Conservation (phyloP, 2,888 invertebrate genomes). For the Fissipunctia ypsillon region DNA sequence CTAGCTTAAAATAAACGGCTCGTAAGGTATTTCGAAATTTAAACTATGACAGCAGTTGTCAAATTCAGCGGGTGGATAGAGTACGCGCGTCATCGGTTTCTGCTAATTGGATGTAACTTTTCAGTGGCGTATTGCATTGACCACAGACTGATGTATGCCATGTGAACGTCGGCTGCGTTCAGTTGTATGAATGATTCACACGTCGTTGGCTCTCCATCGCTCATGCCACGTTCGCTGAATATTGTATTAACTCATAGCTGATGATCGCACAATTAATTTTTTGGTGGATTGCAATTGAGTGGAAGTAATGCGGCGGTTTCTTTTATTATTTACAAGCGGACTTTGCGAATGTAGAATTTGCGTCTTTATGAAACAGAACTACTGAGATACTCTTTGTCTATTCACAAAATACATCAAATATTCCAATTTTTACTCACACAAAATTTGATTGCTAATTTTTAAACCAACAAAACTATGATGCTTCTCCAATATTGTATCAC, state of each 20-base stretch:
- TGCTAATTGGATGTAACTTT: constrained; percentile 88
- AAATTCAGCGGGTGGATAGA: constrained; percentile 79
- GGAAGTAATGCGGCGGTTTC: constrained; percentile 16
- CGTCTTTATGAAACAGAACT: neutral
- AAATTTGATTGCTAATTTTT: constrained; percentile 34
- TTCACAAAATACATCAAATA: neutral
- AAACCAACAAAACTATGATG: constrained; percentile 25
- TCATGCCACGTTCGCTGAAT: constrained; percentile 72
- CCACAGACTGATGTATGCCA: constrained; percentile 67
- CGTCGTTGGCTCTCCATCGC: constrained; percentile 72
- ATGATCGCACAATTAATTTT: constrained; percentile 66
- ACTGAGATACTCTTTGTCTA: neutral
- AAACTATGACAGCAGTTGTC: constrained; percentile 79
- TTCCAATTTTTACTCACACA: neutral
- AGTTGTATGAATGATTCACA: constrained; percentile 73
- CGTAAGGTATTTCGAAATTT: constrained; percentile 56
- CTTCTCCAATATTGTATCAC: constrained; percentile 39
- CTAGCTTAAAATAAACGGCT: constrained; percentile 39
- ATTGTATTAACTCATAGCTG: constrained; percentile 72
- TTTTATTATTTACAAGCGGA: constrained; percentile 21
- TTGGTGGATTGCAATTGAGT: constrained; percentile 33
- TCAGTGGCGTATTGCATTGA: constrained; percentile 76
- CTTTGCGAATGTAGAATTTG: neutral
- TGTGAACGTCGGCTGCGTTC: constrained; percentile 65
- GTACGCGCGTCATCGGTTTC: constrained; percentile 83